Conservation (phyloP, 2,888 invertebrate genomes). For the Dryocosmus kuriphilus region DNA sequence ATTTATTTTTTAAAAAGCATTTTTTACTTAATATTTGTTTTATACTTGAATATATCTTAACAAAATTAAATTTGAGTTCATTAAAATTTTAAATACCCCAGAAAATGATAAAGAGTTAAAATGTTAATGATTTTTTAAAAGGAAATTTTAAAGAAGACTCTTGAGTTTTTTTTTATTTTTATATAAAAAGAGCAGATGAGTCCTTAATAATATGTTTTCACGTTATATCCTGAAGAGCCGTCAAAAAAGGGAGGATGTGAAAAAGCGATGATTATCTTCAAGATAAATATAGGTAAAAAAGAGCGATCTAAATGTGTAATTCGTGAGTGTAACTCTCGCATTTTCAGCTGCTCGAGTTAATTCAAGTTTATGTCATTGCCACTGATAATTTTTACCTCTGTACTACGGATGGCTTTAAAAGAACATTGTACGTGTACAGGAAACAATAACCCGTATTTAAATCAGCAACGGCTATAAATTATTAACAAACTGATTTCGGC, state of each 20-base stretch:
- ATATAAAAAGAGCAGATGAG: neutral
- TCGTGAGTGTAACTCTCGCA: conserved; percentile 2
- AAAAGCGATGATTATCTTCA: conserved; percentile 61
- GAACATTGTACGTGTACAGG: neutral
- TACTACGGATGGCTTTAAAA: neutral
- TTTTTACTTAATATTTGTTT: too few species aligned
- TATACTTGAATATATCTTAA: neutral
- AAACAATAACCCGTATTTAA: too few species aligned
- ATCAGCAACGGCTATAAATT: too few species aligned
- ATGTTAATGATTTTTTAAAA: neutral
- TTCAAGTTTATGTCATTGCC: neutral
- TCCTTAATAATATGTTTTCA: neutral
- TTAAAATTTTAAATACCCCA: neutral
- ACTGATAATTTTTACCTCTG: neutral
- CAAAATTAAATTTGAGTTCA: neutral
- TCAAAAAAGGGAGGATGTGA: conserved; percentile 20
- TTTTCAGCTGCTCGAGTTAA: neutral
- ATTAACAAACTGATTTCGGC: too few species aligned
- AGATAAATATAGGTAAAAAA: conserved; percentile 56
- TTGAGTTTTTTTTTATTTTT: neutral
- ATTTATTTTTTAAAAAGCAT: too few species aligned
- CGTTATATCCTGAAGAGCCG: neutral
- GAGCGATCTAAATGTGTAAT: conserved; percentile 1
- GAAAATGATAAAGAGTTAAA: neutral
- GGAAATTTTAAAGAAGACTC: neutral